Percentiles rank a stretch among this genome's conserved stretches.
These are phyloP conservation scores for Archips crataeganus DNA, from an alignment of 2,888 invertebrate species.

Conservation along the genomic window DNA sequence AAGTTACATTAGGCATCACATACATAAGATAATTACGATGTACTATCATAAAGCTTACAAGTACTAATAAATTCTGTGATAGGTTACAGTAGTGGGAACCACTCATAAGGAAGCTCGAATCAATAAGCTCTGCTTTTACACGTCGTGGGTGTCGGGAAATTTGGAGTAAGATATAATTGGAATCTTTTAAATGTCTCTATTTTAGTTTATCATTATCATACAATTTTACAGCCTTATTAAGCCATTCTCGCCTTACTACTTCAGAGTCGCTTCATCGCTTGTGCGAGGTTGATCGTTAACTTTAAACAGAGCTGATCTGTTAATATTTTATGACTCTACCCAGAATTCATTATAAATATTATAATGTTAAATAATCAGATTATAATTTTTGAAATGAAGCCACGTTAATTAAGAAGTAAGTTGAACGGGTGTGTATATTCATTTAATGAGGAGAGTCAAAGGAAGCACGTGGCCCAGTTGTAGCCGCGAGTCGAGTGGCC, in stretches of 20 bases:
- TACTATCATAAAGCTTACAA: too few relatives aligned
- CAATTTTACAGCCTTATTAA: background rate
- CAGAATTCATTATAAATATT: background rate
- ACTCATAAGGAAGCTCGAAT: too few relatives aligned
- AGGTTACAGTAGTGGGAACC: too few relatives aligned
- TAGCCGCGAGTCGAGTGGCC: slow-evolving; percentile 36
- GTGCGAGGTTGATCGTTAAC: background rate
- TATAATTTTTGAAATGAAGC: background rate
- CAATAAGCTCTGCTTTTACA: background rate
- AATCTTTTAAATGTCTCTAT: background rate
- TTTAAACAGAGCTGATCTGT: background rate
- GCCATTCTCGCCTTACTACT: background rate
- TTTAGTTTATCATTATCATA: background rate
- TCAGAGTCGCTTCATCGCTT: background rate
- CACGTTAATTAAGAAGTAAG: background rate
- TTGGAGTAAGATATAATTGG: background rate
- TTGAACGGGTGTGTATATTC: background rate
- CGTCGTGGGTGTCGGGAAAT: background rate
- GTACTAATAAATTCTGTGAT: too few relatives aligned
- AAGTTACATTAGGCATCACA: too few relatives aligned
- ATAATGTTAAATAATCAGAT: background rate
- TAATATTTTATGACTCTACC: background rate
- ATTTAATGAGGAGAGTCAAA: slow-evolving; percentile 10
- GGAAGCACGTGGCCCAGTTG: slow-evolving; percentile 27
- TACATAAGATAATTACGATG: too few relatives aligned